Percentiles rank a stretch among this genome's conserved stretches.
These are phyloP conservation scores for Saccostrea cuccullata DNA, from an alignment of 1,140 invertebrate species.

Conservation along the genomic window DNA sequence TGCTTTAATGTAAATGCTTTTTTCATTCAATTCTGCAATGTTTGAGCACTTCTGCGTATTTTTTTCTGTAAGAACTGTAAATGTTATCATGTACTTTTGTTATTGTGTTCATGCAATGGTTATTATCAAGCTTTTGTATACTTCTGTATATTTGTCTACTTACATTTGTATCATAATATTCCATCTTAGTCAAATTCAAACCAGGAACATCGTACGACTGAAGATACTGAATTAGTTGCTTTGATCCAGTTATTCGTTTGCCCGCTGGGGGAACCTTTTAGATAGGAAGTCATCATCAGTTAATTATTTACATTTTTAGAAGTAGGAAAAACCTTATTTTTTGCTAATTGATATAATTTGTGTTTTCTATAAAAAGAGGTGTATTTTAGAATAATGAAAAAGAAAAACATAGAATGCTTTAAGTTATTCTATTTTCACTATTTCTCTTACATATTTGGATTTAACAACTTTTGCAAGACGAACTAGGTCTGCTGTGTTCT, in stretches of 20 bases:
- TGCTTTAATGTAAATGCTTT: too few species aligned
- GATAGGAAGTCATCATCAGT: not conserved
- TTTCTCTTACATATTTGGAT: not conserved
- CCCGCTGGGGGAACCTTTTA: not conserved
- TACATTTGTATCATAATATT: not conserved
- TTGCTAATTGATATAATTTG: not conserved
- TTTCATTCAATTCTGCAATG: too few species aligned
- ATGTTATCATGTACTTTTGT: too few species aligned
- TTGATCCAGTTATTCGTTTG: not conserved
- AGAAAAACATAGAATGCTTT: not conserved
- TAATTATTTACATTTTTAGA: not conserved
- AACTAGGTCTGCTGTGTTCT: not conserved
- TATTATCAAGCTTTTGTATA: too few species aligned
- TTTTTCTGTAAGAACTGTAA: too few species aligned
- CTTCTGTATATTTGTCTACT: not conserved
- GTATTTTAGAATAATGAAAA: not conserved
- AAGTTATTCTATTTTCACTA: not conserved
- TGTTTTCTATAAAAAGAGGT: not conserved
- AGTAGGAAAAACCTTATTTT: not conserved
- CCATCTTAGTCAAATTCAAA: not conserved
- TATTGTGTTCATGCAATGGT: too few species aligned
- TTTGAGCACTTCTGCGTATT: too few species aligned
- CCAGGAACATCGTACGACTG: not conserved
- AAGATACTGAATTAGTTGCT: not conserved
- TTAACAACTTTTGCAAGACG: not conserved